These are phyloP conservation scores for Seriola quinqueradiata DNA, from an alignment of 2,113 vertebrate species.

Conservation along the genomic window DNA sequence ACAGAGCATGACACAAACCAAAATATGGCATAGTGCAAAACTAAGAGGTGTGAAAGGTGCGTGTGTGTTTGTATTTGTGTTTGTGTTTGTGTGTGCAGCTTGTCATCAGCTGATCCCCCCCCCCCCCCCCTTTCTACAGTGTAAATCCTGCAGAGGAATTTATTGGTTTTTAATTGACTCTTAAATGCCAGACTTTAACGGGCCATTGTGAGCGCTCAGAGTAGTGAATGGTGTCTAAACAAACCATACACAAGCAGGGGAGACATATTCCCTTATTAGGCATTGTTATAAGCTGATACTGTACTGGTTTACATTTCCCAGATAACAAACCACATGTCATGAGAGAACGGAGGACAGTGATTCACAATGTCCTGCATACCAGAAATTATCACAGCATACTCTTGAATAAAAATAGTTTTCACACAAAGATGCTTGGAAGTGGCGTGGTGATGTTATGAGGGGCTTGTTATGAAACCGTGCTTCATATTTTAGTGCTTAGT, in stretches of 20 bases:
- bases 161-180: conserved; percentile 40
- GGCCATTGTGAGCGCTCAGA: conserved; percentile 21
- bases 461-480: not conserved
- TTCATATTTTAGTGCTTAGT: conserved; percentile 24
- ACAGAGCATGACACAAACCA: conserved; percentile 29
- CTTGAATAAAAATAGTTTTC: conserved; percentile 33
- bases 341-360: conserved; percentile 35
- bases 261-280: conserved; percentile 76
- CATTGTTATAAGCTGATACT: conserved; percentile 69
- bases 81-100: not conserved
- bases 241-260: conserved; percentile 39
- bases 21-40: conserved; percentile 34
- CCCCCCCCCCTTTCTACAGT: conserved; percentile 15
- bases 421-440: conserved; percentile 36
- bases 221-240: conserved; percentile 50
- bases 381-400: conserved; percentile 6
- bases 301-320: conserved; percentile 72
- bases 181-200: conserved; percentile 20
- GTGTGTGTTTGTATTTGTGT: not conserved
- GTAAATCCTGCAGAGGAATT: conserved; percentile 42
- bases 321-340: conserved; percentile 60
- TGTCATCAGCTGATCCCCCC: conserved; percentile 20
- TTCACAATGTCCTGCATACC: conserved; percentile 20
- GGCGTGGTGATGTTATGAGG: conserved; percentile 9
- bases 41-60: conserved; percentile 20